These are phyloP conservation scores for Dolichotis patagonum DNA, from an alignment of 2,113 vertebrate genomes.

Conservation along the genomic window DNA sequence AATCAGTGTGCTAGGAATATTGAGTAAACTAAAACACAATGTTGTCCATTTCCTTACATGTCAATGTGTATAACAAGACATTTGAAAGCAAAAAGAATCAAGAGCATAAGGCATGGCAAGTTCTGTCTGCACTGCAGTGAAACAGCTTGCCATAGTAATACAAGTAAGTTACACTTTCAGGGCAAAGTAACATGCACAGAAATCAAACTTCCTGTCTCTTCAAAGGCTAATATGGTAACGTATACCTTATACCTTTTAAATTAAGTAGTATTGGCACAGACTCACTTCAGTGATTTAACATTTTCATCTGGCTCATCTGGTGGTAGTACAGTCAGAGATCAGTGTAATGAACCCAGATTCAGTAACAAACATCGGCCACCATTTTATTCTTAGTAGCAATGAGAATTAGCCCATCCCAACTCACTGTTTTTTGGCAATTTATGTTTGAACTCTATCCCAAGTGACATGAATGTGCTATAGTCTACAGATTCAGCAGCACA, in stretches of 20 bases:
- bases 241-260: neutral
- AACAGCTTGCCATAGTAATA: neutral
- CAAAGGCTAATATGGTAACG: neutral
- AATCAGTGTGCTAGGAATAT: neutral
- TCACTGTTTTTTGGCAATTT: neutral
- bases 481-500: neutral
- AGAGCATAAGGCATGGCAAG: neutral
- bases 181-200: neutral
- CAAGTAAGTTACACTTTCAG: neutral
- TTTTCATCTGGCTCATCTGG: neutral
- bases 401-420: neutral
- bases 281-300: neutral
- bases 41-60: neutral
- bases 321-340: neutral
- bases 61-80: neutral
- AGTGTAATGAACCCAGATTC: neutral
- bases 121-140: neutral
- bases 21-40: neutral
- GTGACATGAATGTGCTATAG: neutral
- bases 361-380: neutral
- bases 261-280: neutral
- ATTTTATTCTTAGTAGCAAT: neutral
- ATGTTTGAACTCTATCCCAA: neutral
- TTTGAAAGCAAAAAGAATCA: neutral
- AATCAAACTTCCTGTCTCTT: neutral